Evolutionary conservation across 2,113 vertebrate species (phyloP), one percentile per base, ranked within the genome.

Genomic region (Tachycineta bicolor): DNA sequence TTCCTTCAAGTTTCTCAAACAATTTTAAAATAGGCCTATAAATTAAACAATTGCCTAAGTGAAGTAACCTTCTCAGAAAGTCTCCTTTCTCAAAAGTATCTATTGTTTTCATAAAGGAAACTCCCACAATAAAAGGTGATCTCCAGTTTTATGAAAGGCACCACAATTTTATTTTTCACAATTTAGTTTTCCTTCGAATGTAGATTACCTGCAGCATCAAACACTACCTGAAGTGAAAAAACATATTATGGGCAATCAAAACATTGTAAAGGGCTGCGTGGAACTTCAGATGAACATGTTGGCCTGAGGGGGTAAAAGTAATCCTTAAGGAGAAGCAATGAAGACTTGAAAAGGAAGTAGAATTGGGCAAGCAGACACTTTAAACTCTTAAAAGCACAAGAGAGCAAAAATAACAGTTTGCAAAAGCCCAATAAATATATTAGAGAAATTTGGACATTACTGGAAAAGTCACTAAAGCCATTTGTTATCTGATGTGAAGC

Each of bases 371-470:
- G 12, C 2, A 4, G 10, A 50, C 16, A 39, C 23, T 73, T 34
- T 49, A 25, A 89, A 46, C 31, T 43, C 49, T 31, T 53, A 46
- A 91, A 87, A 91, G 74, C n/a, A 68, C 12, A 39, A 47, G 34
- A 65, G 26, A 17, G 28, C 6, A 64, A 89, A 93, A 80, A 47
- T 20, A 93, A 69, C 31, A 68, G 26, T 34, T 75, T 84, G 11
- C 10, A 87, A 91, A 91, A 83, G 24, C 46, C 46, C 33, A 80
- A 47, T 67, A 81, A 91, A 80, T 47, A 76, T 10, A 22, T 73
- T n/a, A 77, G 55, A 94, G 22, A 81, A 83, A 91, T 85, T 93
- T 77, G 41, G n/a, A 74, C 77, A 44, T 67, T 94, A 55, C 33
- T 56, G 64, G 37, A 62, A 33, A 88, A 91, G 59, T 47, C 67